These are phyloP conservation scores for Diaphora mendica DNA, from an alignment of 2,888 invertebrate genomes.

Conservation along the genomic window DNA sequence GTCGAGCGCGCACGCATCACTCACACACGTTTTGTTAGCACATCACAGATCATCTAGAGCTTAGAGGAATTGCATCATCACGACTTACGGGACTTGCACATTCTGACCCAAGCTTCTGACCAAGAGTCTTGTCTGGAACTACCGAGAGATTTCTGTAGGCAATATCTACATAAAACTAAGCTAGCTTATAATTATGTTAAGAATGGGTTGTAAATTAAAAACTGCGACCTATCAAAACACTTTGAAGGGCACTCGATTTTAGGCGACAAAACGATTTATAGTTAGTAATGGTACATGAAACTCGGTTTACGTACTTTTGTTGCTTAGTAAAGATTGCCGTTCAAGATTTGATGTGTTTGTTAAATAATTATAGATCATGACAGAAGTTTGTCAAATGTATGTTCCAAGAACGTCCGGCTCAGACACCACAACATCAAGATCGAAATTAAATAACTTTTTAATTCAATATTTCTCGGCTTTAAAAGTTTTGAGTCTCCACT, in stretches of 20 bases:
- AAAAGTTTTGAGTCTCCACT: too few species aligned
- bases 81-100: not conserved
- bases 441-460: not conserved
- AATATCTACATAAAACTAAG: not conserved
- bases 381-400: not conserved
- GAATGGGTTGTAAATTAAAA: not conserved
- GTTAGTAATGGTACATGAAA: too few species aligned
- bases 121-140: too few species aligned
- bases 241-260: too few species aligned
- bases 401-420: not conserved
- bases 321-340: too few species aligned
- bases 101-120: not conserved
- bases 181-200: not conserved
- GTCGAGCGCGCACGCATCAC: slow-evolving; percentile 56
- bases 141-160: too few species aligned
- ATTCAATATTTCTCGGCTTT: not conserved
- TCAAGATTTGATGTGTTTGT: too few species aligned
- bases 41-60: slow-evolving; percentile 78
- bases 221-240: not conserved
- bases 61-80: slow-evolving; percentile 69
- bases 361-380: too few species aligned
- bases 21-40: slow-evolving; percentile 70
- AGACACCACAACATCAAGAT: not conserved
- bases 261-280: too few species aligned
- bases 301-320: too few species aligned